Base-by-base conservation (phyloP, 2,113 vertebrate species). In the Terrapene triunguis region DNA sequence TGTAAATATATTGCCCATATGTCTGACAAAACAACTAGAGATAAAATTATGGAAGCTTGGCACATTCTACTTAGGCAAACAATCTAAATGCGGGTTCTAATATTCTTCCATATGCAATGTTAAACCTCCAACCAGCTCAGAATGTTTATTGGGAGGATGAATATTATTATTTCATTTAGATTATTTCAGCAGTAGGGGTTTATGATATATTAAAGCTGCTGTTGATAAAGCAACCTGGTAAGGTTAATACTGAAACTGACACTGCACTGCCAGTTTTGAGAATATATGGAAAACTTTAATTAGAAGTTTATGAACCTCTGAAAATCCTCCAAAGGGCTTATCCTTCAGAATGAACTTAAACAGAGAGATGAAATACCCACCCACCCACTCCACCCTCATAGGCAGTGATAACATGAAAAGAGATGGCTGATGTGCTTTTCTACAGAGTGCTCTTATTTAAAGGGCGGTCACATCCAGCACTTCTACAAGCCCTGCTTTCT, bases 121-220 rank as follows among this genome's bases (percentile, higher is more conserved):
- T 97, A 98, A 97, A 97, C 90, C 93, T 96, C 89, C 94, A 97
- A 54, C 97, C 87, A 97, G 89, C 96, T 97, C 93, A 93, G 94
- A 96, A 97, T 97, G 96, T 96, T 97, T 98, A 98, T 95, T 98
- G 96, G 78, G 50, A 97, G 62, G 87, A 97, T 97, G 95, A 98
- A 96, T 96, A 93, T 88, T 95, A 96, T 98, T 97, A 98, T 98
- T 97, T 87, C 95, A 84, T 96, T 97, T 97, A 97, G 96, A 98
- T 98, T 97, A 98, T 97, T 98, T 97, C 93, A 94, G 98, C 93
- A 98, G 97, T 98, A 98, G 97, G 94, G 96, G 95, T 97, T n/a
- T 98, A 98, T 76, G 93, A 96, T 79, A 97, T 94, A 92, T 95
- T 96, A 95, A 93, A 92, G 93, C 95, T 94, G 96, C 86, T 96